Evolutionary conservation across 2,888 invertebrate species (phyloP), one percentile per base, ranked within the genome.

Genomic region (Osmoderma eremita): DNA sequence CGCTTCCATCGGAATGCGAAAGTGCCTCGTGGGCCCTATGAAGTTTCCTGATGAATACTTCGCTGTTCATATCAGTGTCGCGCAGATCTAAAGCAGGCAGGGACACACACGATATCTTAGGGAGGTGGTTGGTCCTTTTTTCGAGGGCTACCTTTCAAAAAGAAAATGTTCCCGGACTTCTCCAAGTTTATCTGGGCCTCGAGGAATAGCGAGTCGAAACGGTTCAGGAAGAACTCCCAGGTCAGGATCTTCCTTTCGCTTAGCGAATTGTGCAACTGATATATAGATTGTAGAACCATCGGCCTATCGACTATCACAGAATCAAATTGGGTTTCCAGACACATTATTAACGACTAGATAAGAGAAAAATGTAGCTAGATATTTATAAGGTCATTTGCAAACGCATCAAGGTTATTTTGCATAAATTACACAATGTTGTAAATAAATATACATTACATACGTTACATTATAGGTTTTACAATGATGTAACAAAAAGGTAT

Each of bases 311-410:
- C 91, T 69, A 98, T 96, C 70, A 98, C 97, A 69, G 94, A 88
- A 85, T 99, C 99, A 84, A 99, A 99, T 84, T 99, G 98, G 0
- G 95, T 93, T 86, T 99, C 98, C 83, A 99, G 84, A 82, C 98
- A 98, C 86, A 92, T 90, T 67, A 96, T 89, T 71, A 97, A 86
- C 66, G 95, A 89, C 91, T 94, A 61, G 51, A 68, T 63, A 61
- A 67, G 63, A 67, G 56, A 67, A 63, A 67, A 67, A 63, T 49
- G 42, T 36, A 56, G 49, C 39, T 65, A 48, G 45, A 56, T 30
- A 30, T 30, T 4, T 24, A 24, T 24, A 36, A 30, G 53, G 42
- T 64, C 15, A 30, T 41, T 65, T 24, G 22, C 51, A 20, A 48
- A 15, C 10, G 30, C 30, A 30, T 30, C 30, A 30, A n/a, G 30